Conservation (phyloP, 2,113 vertebrate genomes). For the Ictidomys tridecemlineatus region DNA sequence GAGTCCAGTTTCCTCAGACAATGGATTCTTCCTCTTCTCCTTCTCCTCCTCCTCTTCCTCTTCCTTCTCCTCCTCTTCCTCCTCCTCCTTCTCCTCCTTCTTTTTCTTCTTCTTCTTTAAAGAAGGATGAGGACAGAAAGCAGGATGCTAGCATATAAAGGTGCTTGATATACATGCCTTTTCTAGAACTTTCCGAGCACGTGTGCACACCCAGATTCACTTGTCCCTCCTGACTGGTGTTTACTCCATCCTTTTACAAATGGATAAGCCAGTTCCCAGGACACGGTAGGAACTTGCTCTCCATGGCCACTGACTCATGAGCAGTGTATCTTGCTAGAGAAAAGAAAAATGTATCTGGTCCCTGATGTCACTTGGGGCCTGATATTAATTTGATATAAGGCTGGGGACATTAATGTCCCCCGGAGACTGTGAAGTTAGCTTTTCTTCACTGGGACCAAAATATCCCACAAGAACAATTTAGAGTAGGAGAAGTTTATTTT, state of each 20-base stretch:
- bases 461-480: too few species aligned
- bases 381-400: too few species aligned
- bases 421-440: not conserved
- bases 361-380: too few species aligned
- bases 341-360: not conserved
- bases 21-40: not conserved
- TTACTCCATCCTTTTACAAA: not conserved
- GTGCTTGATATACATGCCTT: not conserved
- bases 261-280: not conserved
- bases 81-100: not conserved
- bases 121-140: not conserved
- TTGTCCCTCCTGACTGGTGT: not conserved
- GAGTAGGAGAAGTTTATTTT: too few species aligned
- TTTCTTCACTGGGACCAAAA: too few species aligned
- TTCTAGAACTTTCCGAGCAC: not conserved
- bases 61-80: too few species aligned
- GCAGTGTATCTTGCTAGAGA: not conserved
- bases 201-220: fast-evolving
- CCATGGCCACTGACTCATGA: not conserved
- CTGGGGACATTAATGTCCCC: too few species aligned
- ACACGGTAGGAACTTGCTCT: not conserved
- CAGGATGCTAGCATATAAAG: not conserved
- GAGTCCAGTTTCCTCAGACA: not conserved
- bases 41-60: too few species aligned
- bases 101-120: not conserved